phyloP scores from a whole-genome alignment of 2,113 vertebrate genomes.

The Eretmochelys imbricata region DNA sequence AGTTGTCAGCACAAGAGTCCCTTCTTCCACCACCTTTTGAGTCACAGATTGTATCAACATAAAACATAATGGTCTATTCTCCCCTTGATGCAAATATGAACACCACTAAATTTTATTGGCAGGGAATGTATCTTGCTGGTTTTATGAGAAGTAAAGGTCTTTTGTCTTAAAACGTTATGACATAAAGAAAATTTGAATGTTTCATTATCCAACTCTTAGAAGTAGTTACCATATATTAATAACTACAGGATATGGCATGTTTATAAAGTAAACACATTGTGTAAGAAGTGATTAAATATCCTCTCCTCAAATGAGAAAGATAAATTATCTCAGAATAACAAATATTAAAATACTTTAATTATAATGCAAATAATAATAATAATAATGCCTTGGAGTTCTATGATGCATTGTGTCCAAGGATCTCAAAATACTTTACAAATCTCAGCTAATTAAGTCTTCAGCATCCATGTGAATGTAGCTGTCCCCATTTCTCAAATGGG shows the following conservation, averaged over 20 bases:
- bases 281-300: not conserved
- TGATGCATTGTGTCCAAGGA: not conserved
- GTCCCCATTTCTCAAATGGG: not conserved
- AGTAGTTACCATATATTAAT: not conserved
- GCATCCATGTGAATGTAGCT: not conserved
- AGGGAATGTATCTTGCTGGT: not conserved
- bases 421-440: not conserved
- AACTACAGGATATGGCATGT: not conserved
- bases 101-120: not conserved
- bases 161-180: not conserved
- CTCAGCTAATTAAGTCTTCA: not conserved
- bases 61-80: not conserved
- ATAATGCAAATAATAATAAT: not conserved
- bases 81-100: not conserved
- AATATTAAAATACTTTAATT: not conserved
- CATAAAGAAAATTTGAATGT: not conserved
- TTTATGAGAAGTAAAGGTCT: not conserved
- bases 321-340: not conserved
- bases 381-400: not conserved
- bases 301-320: not conserved
- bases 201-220: not conserved
- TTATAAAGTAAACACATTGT: not conserved
- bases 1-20: accelerated
- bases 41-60: not conserved
- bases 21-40: not conserved